Percentiles rank a stretch among this genome's conserved stretches.
These are phyloP conservation scores for Callorhinus ursinus DNA, from an alignment of 2,113 vertebrate species.

Conservation along the genomic window DNA sequence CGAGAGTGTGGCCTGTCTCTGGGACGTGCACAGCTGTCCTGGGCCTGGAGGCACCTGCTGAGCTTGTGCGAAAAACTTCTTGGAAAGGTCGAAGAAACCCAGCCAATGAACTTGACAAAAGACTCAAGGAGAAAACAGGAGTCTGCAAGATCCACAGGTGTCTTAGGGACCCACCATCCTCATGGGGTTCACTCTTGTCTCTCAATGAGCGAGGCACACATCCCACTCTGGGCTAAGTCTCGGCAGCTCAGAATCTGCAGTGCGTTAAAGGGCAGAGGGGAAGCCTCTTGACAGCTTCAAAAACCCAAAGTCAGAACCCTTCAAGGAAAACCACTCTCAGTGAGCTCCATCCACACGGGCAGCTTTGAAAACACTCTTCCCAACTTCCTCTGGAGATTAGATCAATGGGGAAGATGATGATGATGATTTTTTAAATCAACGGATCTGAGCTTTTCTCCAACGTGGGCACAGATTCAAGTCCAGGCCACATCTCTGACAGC, in stretches of 20 bases:
- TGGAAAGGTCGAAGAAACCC: neutral
- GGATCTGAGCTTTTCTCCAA: neutral
- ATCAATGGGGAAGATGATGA: neutral
- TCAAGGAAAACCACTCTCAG: neutral
- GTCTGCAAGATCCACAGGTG: fast-evolving
- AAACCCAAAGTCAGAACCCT: neutral
- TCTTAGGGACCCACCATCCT: fast-evolving
- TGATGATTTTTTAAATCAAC: neutral
- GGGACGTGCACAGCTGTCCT: neutral
- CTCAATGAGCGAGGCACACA: neutral
- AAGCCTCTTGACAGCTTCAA: constrained; percentile 59
- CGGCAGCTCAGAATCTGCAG: constrained; percentile 52
- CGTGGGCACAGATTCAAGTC: neutral
- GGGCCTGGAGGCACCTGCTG: constrained; percentile 69
- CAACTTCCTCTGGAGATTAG: neutral
- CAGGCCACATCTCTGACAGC: fast-evolving
- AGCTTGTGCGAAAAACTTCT: fast-evolving
- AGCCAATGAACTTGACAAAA: fast-evolving
- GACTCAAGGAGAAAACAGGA: neutral
- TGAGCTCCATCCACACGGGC: fast-evolving
- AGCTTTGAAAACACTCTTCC: fast-evolving
- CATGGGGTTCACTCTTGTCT: constrained; percentile 2
- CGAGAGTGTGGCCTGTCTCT: neutral
- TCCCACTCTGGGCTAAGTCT: constrained; percentile 29
- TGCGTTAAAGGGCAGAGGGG: constrained; percentile 63